Percentiles rank a stretch among this genome's conserved stretches.
These are phyloP conservation scores for Pteromalus puparum DNA, from an alignment of 1,140 invertebrate genomes.

Conservation along the genomic window DNA sequence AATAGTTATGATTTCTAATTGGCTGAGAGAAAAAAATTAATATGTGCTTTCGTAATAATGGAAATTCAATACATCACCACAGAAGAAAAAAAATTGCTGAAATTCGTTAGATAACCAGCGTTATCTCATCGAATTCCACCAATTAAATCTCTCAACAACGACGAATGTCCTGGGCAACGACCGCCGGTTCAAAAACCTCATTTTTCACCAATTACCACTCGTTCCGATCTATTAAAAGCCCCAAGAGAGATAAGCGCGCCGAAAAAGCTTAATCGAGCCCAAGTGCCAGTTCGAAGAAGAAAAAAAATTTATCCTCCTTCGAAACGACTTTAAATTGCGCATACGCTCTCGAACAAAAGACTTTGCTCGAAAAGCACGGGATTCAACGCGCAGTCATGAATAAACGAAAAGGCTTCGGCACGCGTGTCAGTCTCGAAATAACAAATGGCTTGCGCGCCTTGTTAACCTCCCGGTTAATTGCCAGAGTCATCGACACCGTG, in stretches of 20 bases:
- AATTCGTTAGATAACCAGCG: constrained; percentile 20
- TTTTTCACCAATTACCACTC: constrained; percentile 30
- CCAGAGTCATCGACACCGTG: constrained; percentile 1
- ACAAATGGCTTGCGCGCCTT: not conserved
- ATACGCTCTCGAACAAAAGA: not conserved
- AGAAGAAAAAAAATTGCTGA: not conserved
- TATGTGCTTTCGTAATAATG: not conserved
- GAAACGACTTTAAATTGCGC: not conserved
- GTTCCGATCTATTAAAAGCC: constrained; percentile 41
- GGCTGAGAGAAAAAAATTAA: not conserved
- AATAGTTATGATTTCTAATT: not conserved
- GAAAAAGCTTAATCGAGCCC: constrained; percentile 17
- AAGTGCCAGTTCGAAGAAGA: not conserved
- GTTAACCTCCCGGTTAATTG: constrained; percentile 9
- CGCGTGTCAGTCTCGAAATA: too few species aligned
- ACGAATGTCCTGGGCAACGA: not conserved
- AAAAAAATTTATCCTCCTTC: not conserved
- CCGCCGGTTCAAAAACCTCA: constrained; percentile 34
- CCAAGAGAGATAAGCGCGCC: not conserved
- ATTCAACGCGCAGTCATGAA: not conserved
- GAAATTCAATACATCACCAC: constrained; percentile 12
- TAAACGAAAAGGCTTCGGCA: not conserved
- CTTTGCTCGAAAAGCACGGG: not conserved
- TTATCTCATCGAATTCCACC: constrained; percentile 24
- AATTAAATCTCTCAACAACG: constrained; percentile 27